Conservation (phyloP, 1,140 invertebrate genomes). For the Colletes latitarsis region DNA sequence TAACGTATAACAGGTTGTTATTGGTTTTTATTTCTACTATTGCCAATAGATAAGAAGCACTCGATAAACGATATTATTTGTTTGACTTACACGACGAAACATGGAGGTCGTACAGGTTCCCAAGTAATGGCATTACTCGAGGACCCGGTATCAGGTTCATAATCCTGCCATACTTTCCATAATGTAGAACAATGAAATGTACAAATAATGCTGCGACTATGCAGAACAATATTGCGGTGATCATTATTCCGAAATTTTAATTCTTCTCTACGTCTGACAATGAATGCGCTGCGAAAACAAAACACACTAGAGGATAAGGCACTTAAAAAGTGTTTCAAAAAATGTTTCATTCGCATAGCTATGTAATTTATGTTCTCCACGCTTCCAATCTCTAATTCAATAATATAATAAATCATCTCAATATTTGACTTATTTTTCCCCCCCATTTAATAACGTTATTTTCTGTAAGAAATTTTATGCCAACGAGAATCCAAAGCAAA, state of each 20-base stretch:
- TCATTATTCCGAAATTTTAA: slow-evolving; percentile 10
- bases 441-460: too few relatives aligned
- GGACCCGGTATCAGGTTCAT: slow-evolving; percentile 66
- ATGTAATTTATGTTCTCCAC: too few relatives aligned
- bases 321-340: too few relatives aligned
- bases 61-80: neutral
- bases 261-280: neutral
- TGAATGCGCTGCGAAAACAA: too few relatives aligned
- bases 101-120: slow-evolving; percentile 51
- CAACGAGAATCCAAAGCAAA: too few relatives aligned
- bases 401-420: too few relatives aligned
- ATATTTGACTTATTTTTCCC: too few relatives aligned
- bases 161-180: slow-evolving; percentile 34
- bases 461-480: too few relatives aligned
- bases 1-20: neutral
- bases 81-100: slow-evolving; percentile 45
- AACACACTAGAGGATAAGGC: too few relatives aligned
- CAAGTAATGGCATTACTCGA: slow-evolving; percentile 56
- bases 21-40: neutral
- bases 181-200: slow-evolving; percentile 29
- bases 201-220: neutral
- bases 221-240: neutral
- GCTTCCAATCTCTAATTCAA: too few relatives aligned
- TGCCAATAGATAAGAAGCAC: neutral
- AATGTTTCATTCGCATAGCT: too few relatives aligned